phyloP scores from a whole-genome alignment of 2,888 invertebrate species.

The Keiferia lycopersicella region DNA sequence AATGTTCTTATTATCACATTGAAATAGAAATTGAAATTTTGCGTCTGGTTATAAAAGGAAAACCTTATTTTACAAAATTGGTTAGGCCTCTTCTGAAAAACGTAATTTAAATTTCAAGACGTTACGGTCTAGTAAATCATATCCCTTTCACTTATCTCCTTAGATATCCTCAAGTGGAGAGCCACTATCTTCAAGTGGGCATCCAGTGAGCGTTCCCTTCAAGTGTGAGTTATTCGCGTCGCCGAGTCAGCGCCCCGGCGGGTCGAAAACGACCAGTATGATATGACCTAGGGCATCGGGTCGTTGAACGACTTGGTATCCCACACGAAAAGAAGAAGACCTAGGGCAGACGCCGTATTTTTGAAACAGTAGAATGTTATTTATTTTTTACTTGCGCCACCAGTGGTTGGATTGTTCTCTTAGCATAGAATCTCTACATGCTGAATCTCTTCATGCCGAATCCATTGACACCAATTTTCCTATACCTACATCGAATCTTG shows the following conservation, averaged over 20 bases:
- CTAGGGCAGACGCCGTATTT: too few species aligned
- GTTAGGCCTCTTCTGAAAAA: background rate
- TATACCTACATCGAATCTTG: too few species aligned
- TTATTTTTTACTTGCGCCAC: too few species aligned
- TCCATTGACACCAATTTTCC: too few species aligned
- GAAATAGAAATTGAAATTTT: too few species aligned
- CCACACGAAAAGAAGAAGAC: too few species aligned
- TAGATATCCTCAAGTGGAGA: constrained; percentile 11
- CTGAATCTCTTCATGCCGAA: too few species aligned
- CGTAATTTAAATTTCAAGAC: background rate
- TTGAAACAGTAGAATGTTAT: too few species aligned
- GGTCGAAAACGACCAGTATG: background rate
- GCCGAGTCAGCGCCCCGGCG: constrained; percentile 36
- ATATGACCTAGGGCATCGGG: background rate
- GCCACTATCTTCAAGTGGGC: constrained; percentile 16
- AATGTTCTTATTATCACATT: too few species aligned
- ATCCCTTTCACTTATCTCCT: constrained; percentile 2
- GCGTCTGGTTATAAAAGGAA: background rate
- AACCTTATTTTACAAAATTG: background rate
- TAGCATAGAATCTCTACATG: too few species aligned
- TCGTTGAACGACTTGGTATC: too few species aligned
- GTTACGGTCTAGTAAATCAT: constrained; percentile 6
- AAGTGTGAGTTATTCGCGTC: constrained; percentile 24
- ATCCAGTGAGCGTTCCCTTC: constrained; percentile 20
- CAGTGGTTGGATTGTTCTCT: too few species aligned